Evolutionary conservation across 2,797 vertebrate genomes (phyloP).

Genomic region (Vireo griseus): DNA sequence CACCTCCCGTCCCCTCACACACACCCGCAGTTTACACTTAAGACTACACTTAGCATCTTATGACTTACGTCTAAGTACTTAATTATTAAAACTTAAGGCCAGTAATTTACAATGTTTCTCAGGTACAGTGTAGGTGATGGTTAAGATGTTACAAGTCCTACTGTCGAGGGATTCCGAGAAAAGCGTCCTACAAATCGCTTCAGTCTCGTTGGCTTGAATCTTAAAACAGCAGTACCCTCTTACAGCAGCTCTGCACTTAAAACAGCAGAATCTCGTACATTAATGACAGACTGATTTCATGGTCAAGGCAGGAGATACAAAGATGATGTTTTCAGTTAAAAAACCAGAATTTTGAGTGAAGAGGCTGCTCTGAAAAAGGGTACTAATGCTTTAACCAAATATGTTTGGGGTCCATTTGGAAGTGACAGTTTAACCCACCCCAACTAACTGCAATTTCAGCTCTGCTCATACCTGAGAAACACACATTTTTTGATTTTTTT

Average conservation of each 20-base stretch:
- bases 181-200: conserved; percentile 17
- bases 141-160: conserved; percentile 26
- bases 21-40: conserved; percentile 79
- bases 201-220: background rate
- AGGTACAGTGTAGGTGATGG: conserved; percentile 79
- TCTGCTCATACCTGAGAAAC: conserved; percentile 92
- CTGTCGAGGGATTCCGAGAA: background rate
- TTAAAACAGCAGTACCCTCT: conserved; percentile 55
- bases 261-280: background rate
- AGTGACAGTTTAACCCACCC: conserved; percentile 51
- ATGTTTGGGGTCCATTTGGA: conserved; percentile 39
- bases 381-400: conserved; percentile 64
- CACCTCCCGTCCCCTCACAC: conserved; percentile 79
- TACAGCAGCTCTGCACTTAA: conserved; percentile 6
- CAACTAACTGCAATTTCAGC: conserved; percentile 41
- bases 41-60: conserved; percentile 81
- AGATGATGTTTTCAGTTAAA: background rate
- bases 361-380: conserved; percentile 61
- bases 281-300: background rate
- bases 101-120: conserved; percentile 87
- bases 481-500: conserved; percentile 65
- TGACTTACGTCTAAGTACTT: conserved; percentile 80
- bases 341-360: background rate
- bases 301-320: background rate
- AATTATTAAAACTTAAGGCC: conserved; percentile 80